Evolutionary conservation across 2,797 vertebrate genomes (phyloP).

Genomic region (Trematomus bernacchii): DNA sequence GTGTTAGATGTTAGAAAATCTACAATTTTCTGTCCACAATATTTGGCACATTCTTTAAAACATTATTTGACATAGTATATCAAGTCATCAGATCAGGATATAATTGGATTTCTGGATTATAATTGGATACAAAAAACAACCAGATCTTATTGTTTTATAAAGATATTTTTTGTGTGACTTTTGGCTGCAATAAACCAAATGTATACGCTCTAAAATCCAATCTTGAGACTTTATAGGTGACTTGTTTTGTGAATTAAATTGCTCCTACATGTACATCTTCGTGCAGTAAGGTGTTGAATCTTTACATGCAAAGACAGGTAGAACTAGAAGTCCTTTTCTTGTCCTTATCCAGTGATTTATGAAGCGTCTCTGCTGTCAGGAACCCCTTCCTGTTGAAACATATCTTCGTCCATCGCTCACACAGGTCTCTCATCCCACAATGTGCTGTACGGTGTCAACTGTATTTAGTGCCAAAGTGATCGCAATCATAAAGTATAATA

Average conservation of each 20-base stretch:
- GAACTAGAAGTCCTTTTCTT: neutral
- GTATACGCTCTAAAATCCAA: too few species aligned
- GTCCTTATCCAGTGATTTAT: slow-evolving; percentile 14
- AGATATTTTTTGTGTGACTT: too few species aligned
- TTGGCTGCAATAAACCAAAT: too few species aligned
- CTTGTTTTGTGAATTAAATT: neutral
- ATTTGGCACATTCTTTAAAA: too few species aligned
- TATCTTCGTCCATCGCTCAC: slow-evolving; percentile 41
- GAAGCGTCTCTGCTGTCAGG: neutral
- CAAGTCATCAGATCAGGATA: too few species aligned
- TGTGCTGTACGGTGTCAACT: slow-evolving; percentile 47
- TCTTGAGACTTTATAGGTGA: too few species aligned
- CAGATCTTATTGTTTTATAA: too few species aligned
- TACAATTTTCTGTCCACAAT: too few species aligned
- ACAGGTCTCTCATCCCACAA: slow-evolving; percentile 32
- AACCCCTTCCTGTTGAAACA: slow-evolving; percentile 28
- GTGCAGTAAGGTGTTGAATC: neutral
- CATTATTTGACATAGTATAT: too few species aligned
- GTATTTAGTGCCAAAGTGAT: slow-evolving; percentile 66
- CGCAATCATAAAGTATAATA: slow-evolving; percentile 72
- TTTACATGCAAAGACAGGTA: neutral
- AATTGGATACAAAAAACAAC: too few species aligned
- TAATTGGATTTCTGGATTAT: too few species aligned
- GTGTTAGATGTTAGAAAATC: too few species aligned
- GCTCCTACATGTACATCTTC: neutral